A percentile compares a stretch with the other conserved stretches of the same genome.
Conservation (phyloP, 2,797 vertebrate species). For the Myotis vivesi region DNA sequence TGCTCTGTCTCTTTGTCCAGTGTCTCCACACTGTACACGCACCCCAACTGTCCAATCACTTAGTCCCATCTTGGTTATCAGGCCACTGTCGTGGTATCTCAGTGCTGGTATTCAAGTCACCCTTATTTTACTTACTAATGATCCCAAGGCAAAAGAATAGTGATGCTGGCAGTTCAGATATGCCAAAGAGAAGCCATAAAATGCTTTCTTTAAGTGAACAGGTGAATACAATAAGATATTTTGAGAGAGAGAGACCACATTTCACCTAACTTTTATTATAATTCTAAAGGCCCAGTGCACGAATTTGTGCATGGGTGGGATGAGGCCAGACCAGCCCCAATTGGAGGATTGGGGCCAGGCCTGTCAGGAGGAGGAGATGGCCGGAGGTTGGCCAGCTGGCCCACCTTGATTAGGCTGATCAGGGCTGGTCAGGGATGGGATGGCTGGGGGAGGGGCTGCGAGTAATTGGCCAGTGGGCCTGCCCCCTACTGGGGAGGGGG, state of each 20-base stretch:
- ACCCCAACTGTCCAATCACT: neutral
- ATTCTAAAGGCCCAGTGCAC: too few species aligned
- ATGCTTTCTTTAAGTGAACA: neutral
- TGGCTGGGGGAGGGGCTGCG: too few species aligned
- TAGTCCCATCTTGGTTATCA: neutral
- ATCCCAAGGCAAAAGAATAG: neutral
- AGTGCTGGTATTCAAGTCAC: neutral
- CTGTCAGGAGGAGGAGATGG: too few species aligned
- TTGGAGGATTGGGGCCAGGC: too few species aligned
- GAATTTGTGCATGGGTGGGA: too few species aligned
- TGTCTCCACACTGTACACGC: accelerated
- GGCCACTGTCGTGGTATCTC: neutral
- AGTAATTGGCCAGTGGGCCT: too few species aligned
- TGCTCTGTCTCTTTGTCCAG: neutral
- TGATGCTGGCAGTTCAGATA: neutral
- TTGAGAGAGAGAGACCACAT: neutral
- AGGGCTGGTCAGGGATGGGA: too few species aligned
- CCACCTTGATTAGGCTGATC: too few species aligned
- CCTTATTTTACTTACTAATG: neutral
- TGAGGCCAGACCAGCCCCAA: too few species aligned
- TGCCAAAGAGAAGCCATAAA: neutral
- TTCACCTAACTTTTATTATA: neutral
- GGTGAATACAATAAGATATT: neutral
- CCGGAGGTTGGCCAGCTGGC: too few species aligned
- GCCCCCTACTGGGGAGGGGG: too few species aligned